Base-by-base conservation (phyloP, 2,113 vertebrate species). In the Bufo gargarizans region DNA sequence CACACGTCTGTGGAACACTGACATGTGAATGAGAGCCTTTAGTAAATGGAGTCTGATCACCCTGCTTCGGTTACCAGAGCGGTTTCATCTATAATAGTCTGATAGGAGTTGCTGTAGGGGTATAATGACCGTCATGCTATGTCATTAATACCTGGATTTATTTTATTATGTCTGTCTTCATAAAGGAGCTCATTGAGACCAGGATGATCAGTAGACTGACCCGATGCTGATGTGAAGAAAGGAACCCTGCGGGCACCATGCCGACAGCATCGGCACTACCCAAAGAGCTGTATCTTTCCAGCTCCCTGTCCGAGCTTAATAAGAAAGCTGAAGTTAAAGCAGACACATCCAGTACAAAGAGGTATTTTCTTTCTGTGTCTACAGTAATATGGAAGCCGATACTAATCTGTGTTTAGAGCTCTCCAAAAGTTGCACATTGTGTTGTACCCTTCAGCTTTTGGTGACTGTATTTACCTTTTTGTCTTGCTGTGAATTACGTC, bases 271-370 rank as follows among this genome's bases (percentile, higher is more conserved):
- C 97, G 72, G 95, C 96, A 16, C 96, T 95, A 90, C 95, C 96
- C 91, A 99, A 98, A 93, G 97, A 98, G 86, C 94, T 99, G 0
- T 99, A 99, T 89, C 94, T 99, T 91, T 97, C 95, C 90, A 96
- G 97, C 59, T 99, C 97, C 76, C 90, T 99, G 90, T 96, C 97
- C 86, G 98, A 99, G 74, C 97, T 99, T 87, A 99, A 99, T 90
- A 99, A 97, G 93, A 98, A 97, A 91, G 97, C 97, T 85, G 98
- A 99, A 93, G 91, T 99, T 49, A 99, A 98, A 92, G 93, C 95
- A 0, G 97, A 99, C 17, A 98, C 97, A 93, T 95, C 93, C 0
- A 99, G 95, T 92, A 98, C 97, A 33, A 97, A 95, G 91, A 97
- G 91, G 98, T 96, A 92, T 53, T 47, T 59, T 43, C 2, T 69